Evolutionary conservation across 2,888 invertebrate species (phyloP), one percentile per base, ranked within the genome.

Genomic region (Lobophora halterata): DNA sequence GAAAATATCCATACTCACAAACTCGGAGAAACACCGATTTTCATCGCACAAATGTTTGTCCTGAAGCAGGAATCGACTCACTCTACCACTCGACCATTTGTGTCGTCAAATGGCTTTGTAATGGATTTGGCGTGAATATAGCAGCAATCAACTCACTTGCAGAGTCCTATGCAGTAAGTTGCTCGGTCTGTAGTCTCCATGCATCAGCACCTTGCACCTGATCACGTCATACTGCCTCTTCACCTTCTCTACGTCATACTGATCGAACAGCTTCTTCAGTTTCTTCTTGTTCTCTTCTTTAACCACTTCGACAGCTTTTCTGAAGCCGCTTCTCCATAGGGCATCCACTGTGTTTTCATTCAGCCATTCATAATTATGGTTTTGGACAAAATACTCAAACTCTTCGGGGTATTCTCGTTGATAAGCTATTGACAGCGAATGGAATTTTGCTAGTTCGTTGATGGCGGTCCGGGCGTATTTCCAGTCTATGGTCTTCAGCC

Each of bases 391-490:
- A 3, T 30, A 28, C 2, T 46, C 25, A 16, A 61, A 75, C 7
- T 54, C 48, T 23, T 65, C 56, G 2, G 68, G 71, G 7, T 62
- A 8, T 18, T 65, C 58, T 14, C 58, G 54, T n/a, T 46, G 49
- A 31, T 61, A 58, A 0, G 71, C 73, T 9, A 73, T 58, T 0
- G 75, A 72, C 1, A 74, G 47, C 0, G 76, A 71, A 35, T 79
- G 79, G 6, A 72, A 52, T 37, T 66, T 69, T 0, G 70, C 77
- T 12, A 75, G 35, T 2, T 59, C 60, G 7, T 41, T 49, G 0
- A 66, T 24, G 0, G 64, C 52, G 8, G 49, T 28, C 0, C 56
- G 27, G 0, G 71, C 59, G 7, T 73, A 65, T 3, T 58, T 56
- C 59, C 65, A 68, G 35, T 61, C 52, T 2, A 76, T 38, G 1